These are phyloP conservation scores for Corythoichthys haematopterus DNA, from an alignment of 2,113 vertebrate genomes.

Conservation along the genomic window DNA sequence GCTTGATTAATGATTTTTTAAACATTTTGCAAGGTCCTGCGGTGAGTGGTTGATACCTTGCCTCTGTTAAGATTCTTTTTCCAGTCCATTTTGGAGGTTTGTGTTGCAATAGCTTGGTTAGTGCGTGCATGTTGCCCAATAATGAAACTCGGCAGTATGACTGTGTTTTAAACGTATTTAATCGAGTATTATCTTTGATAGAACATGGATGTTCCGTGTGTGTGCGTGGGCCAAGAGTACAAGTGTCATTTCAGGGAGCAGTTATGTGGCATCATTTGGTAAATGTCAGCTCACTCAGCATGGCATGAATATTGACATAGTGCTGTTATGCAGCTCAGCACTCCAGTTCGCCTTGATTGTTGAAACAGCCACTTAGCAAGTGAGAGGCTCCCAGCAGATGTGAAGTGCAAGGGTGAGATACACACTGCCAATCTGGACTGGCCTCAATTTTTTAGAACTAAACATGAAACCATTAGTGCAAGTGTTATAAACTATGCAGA, in stretches of 20 bases:
- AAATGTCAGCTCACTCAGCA: slow-evolving; percentile 31
- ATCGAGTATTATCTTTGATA: background rate
- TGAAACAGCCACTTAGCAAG: slow-evolving; percentile 37
- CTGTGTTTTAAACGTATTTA: background rate
- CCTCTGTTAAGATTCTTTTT: slow-evolving; percentile 10
- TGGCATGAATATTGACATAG: slow-evolving; percentile 35
- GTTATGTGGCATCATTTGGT: slow-evolving; percentile 23
- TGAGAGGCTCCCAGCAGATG: slow-evolving; percentile 23
- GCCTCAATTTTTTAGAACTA: slow-evolving; percentile 9
- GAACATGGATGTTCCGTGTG: background rate
- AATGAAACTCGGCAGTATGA: background rate
- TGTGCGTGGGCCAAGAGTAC: background rate
- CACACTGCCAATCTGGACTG: background rate
- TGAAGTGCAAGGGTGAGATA: slow-evolving; percentile 3
- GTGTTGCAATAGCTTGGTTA: background rate
- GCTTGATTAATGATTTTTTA: background rate
- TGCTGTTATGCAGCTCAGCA: background rate
- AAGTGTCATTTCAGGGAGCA: background rate
- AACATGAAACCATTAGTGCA: slow-evolving; percentile 6
- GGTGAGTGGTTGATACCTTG: slow-evolving; percentile 14
- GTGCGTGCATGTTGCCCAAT: background rate
- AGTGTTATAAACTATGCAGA: slow-evolving; percentile 22
- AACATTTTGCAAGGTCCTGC: slow-evolving; percentile 11
- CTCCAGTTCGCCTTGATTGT: slow-evolving; percentile 29
- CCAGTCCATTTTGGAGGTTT: slow-evolving; percentile 19